Evolutionary conservation across 2,888 invertebrate genomes (phyloP).

Genomic region (Hydriomena furcata): DNA sequence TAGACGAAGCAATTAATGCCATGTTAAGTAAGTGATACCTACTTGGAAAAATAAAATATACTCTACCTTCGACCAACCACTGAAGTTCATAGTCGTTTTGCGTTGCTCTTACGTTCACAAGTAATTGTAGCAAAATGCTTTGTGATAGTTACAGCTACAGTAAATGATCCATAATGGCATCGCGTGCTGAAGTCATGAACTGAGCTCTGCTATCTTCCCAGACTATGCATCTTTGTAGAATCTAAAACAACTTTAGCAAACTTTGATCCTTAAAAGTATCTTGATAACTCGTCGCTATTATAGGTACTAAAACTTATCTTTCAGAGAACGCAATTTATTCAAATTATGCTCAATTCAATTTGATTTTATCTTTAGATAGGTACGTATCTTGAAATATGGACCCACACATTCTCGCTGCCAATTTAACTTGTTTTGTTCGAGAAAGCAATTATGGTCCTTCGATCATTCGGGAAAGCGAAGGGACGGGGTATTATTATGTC

Average conservation of each 20-base stretch:
- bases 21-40: no score
- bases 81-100: no score
- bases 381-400: conserved; percentile 34
- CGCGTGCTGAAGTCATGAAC: not conserved
- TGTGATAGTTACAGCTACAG: no score
- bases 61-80: no score
- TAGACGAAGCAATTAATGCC: no score
- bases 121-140: no score
- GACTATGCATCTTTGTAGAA: conserved; percentile 3
- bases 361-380: conserved; percentile 31
- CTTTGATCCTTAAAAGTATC: conserved; percentile 2
- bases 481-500: conserved; percentile 36
- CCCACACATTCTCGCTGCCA: conserved; percentile 42
- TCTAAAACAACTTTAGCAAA: not conserved
- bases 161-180: not conserved
- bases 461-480: conserved; percentile 66
- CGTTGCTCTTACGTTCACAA: no score
- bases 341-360: conserved; percentile 35
- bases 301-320: conserved; percentile 27
- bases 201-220: not conserved
- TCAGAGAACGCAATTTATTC: conserved; percentile 29
- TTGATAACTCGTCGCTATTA: conserved; percentile 8
- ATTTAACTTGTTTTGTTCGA: conserved; percentile 60
- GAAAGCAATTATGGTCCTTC: conserved; percentile 73
- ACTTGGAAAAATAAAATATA: no score